Evolutionary conservation across 2,113 vertebrate species (phyloP), one percentile per base, ranked within the genome.

Genomic region (Pachyramphus minor): DNA sequence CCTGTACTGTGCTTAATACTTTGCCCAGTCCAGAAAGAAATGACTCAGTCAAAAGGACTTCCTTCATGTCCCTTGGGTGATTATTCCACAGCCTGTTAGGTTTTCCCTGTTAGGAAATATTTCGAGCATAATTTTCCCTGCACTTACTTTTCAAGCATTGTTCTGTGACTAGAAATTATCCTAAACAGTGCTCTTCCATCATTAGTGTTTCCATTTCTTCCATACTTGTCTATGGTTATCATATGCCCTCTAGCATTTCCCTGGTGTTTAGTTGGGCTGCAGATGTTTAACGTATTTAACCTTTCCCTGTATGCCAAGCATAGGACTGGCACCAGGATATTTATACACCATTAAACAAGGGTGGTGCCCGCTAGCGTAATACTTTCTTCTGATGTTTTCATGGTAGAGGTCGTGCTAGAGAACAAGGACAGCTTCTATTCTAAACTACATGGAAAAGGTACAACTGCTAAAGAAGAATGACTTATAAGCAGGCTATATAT

Each of bases 21-120:
- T 94, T n/a, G 6, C 66, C 23, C 47, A 33, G 55, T 87, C 90
- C 93, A 89, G 82, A 92, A 90, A 87, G n/a, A 84, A 90, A 76
- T 94, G 45, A 97, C 93, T 97, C 91, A 89, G 85, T 53, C 55
- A 81, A 60, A 92, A 90, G 58, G 49, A 71, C 68, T 89, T 89
- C 55, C 76, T 90, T 76, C 62, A 20, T 86, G 30, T 92, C 79
- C 68, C 75, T 69, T 69, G 79, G 73, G 83, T 88, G 27, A 93
- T 76, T 90, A 84, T 90, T 82, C 75, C 81, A 85, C 50, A 91
- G 50, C 28, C 50, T 92, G 4, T 73, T 77, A 58, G 56, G 52
- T 84, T 14, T 14, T 87, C 72, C 77, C 47, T 3, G 0, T 84
- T 69, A 67, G 55, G 69, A 94, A 89, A 86, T 67, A 64, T 95